These are phyloP conservation scores for Psilanteris sp. DNA, from an alignment of 1,140 invertebrate species.

Conservation along the genomic window DNA sequence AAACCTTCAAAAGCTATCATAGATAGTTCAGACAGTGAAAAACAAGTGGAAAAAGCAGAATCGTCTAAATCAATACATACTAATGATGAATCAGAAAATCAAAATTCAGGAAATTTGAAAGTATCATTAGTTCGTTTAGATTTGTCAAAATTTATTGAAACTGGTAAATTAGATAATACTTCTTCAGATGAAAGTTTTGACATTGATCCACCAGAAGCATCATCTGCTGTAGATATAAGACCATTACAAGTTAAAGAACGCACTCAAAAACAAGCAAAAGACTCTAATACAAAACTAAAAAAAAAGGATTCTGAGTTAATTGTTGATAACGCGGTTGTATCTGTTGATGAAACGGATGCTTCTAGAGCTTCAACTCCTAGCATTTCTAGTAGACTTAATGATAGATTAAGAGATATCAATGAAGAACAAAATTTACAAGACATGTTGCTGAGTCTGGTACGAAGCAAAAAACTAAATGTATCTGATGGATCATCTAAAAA, in stretches of 20 bases:
- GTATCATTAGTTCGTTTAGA: slow-evolving; percentile 70
- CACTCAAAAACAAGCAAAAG: slow-evolving; percentile 39
- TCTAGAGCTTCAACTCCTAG: slow-evolving; percentile 50
- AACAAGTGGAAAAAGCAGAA: slow-evolving; percentile 16
- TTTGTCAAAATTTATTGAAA: slow-evolving; percentile 64
- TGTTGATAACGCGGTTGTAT: slow-evolving; percentile 23
- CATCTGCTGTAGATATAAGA: slow-evolving; percentile 71
- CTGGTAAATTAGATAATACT: slow-evolving; percentile 69
- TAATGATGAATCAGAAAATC: slow-evolving; percentile 44
- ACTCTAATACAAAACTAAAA: slow-evolving; percentile 32
- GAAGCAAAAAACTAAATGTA: slow-evolving; percentile 17
- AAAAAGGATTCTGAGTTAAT: slow-evolving; percentile 5
- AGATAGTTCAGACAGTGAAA: slow-evolving; percentile 55
- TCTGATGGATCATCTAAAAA: slow-evolving; percentile 41
- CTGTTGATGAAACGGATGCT: slow-evolving; percentile 50
- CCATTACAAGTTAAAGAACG: slow-evolving; percentile 42
- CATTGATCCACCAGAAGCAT: slow-evolving; percentile 69
- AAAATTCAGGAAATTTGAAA: slow-evolving; percentile 52
- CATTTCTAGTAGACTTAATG: slow-evolving; percentile 13
- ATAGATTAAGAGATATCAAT: slow-evolving; percentile 12
- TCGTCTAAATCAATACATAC: slow-evolving; percentile 9
- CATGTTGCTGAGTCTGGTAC: slow-evolving; percentile 32
- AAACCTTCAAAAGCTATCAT: slow-evolving; percentile 37
- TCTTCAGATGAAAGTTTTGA: slow-evolving; percentile 76
- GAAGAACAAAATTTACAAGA: slow-evolving; percentile 42